Conservation (phyloP, 2,888 invertebrate genomes). For the Petrophora chlorosata region DNA sequence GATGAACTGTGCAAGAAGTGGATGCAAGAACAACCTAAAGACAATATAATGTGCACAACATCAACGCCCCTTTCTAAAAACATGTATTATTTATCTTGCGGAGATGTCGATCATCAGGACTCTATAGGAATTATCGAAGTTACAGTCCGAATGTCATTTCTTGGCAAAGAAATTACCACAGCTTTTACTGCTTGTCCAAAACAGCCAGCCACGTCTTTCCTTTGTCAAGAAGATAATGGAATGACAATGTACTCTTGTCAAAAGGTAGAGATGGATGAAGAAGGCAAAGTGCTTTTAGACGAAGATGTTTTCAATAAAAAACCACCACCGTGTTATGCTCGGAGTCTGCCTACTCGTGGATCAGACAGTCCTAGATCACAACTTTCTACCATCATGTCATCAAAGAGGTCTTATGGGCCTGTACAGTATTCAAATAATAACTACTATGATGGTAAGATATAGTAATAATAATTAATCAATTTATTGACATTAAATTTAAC, state of each 20-base stretch:
- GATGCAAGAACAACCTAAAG: conserved; percentile 65
- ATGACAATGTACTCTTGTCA: conserved; percentile 77
- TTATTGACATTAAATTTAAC: no score
- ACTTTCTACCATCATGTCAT: conserved; percentile 45
- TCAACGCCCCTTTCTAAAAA: conserved; percentile 70
- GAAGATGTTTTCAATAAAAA: conserved; percentile 63
- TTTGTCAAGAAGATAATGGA: conserved; percentile 69
- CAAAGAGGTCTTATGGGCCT: conserved; percentile 42
- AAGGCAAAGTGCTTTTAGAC: conserved; percentile 72
- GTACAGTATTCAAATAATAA: conserved; percentile 31
- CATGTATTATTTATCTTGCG: conserved; percentile 68
- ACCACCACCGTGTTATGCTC: conserved; percentile 39
- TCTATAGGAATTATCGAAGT: conserved; percentile 74
- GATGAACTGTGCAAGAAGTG: conserved; percentile 73
- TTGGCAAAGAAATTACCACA: conserved; percentile 78
- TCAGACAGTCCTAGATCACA: conserved; percentile 41
- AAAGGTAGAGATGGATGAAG: conserved; percentile 76
- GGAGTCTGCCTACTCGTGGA: conserved; percentile 43
- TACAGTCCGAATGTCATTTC: conserved; percentile 72
- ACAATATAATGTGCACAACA: conserved; percentile 71
- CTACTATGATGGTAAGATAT: conserved; percentile 45
- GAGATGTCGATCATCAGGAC: conserved; percentile 57
- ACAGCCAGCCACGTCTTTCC: conserved; percentile 57
- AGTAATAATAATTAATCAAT: no score
- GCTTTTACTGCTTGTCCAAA: conserved; percentile 65